phyloP scores from a whole-genome alignment of 2,888 invertebrate species.

The Maniola hyperantus region DNA sequence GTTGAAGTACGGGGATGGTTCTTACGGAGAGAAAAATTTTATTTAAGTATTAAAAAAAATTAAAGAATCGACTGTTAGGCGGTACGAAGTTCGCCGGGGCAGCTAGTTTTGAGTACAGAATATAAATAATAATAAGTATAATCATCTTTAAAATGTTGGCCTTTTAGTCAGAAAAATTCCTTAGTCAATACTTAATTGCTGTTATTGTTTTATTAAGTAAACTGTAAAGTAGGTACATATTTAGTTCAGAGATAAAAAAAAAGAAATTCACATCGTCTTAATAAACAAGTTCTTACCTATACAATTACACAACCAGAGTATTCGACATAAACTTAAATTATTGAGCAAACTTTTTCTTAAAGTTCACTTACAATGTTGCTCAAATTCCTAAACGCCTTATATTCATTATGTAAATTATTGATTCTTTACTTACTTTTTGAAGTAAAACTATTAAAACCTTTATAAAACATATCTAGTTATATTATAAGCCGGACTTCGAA shows the following conservation, averaged over 20 bases:
- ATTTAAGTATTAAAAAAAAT: too few relatives aligned
- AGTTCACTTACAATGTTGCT: not conserved
- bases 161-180: not conserved
- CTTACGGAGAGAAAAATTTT: too few relatives aligned
- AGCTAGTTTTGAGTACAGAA: too few relatives aligned
- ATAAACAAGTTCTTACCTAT: not conserved
- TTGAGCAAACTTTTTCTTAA: not conserved
- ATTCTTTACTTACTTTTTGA: not conserved
- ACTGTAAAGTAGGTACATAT: too few relatives aligned
- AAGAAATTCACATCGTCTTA: not conserved
- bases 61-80: too few relatives aligned
- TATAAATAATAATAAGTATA: too few relatives aligned
- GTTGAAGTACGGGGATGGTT: too few relatives aligned
- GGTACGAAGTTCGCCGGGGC: too few relatives aligned
- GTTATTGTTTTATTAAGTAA: not conserved
- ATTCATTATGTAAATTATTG: not conserved
- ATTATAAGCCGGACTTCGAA: not conserved
- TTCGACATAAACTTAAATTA: not conserved
- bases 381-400: constrained; percentile 9
- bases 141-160: not conserved
- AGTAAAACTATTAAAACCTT: not conserved
- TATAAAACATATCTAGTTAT: not conserved
- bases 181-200: too few relatives aligned
- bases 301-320: not conserved
- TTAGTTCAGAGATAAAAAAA: too few relatives aligned